Evolutionary conservation across 2,888 invertebrate genomes (phyloP), one percentile per base, ranked within the genome.

Genomic region (Andrena minutula): DNA sequence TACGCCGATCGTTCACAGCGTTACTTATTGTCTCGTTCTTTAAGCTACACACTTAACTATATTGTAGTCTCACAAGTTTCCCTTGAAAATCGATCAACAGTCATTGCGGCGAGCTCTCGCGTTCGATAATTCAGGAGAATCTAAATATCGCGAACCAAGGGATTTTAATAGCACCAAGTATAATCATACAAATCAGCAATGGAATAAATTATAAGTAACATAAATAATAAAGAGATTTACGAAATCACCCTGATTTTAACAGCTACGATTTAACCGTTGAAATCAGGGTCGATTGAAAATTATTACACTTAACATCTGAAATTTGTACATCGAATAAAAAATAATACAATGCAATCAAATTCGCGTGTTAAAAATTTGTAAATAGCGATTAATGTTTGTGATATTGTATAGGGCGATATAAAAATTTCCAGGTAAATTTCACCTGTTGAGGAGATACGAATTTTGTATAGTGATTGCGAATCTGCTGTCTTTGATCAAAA

Each of bases 91-190:
- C 8, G 30, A 32, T 2, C 20, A 49, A 32, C 12, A 12, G 30
- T 10, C 12, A 69, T 49, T 16, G 7, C 12, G 20, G 20, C 20
- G 0, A 26, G 56, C 16, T 23, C 20, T 35, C 10, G 5, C 0
- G 26, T 74, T 65, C 23, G 28, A 49, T 51, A 51, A 72, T 68
- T 73, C 87, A 84, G 74, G 76, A 84, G 87, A 87, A 32, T 69
- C 87, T 75, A 86, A 86, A 80, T 63, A 79, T 64, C 8, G 35
- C 64, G 28, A 35, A 86, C 26, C 51, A 32, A 73, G 64, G 32
- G 58, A 79, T 72, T 75, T 76, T 61, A 75, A 66, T 88, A 86
- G 86, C 86, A 86, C 86, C 86, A 68, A 82, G 75, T 65, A 72
- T 79, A 61, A 79, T 75, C 58, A 79, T 82, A 75, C 70, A 64